These are phyloP conservation scores for Chaunax sp. DNA, from an alignment of 2,797 vertebrate species.

Conservation along the genomic window DNA sequence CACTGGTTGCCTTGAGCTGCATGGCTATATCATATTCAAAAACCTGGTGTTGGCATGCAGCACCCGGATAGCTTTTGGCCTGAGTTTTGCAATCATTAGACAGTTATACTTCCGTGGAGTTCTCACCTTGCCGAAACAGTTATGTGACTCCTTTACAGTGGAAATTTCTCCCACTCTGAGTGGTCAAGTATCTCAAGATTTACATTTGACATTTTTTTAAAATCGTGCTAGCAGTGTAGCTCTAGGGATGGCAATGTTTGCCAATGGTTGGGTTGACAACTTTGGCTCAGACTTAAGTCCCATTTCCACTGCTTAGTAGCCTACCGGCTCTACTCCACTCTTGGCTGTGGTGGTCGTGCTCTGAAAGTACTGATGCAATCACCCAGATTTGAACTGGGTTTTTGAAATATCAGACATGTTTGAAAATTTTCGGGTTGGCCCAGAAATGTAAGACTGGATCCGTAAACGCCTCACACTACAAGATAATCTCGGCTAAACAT, in stretches of 20 bases:
- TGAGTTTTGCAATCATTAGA: not conserved
- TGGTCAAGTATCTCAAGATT: not conserved
- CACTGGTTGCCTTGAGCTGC: conserved; percentile 23
- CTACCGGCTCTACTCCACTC: no score
- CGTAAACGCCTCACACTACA: no score
- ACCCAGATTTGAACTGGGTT: no score
- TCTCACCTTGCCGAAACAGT: not conserved
- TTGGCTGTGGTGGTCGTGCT: no score
- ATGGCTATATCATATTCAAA: conserved; percentile 36
- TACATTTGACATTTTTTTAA: not conserved
- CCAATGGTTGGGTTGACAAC: no score
- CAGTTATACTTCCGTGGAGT: conserved; percentile 1
- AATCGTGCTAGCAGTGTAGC: not conserved
- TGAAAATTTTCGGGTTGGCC: no score
- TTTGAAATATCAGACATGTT: no score
- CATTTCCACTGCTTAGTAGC: not conserved
- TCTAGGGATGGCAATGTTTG: not conserved
- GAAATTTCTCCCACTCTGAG: not conserved
- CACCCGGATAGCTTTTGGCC: conserved; percentile 12
- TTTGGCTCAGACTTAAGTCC: not conserved
- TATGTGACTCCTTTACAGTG: not conserved
- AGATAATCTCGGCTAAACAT: no score
- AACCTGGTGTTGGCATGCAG: conserved; percentile 24
- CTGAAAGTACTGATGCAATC: no score
- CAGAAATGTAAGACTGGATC: no score